Percentiles rank a stretch among this genome's conserved stretches.
Evolutionary conservation across 2,888 invertebrate genomes (phyloP).

Genomic region (Brassicogethes aeneus): DNA sequence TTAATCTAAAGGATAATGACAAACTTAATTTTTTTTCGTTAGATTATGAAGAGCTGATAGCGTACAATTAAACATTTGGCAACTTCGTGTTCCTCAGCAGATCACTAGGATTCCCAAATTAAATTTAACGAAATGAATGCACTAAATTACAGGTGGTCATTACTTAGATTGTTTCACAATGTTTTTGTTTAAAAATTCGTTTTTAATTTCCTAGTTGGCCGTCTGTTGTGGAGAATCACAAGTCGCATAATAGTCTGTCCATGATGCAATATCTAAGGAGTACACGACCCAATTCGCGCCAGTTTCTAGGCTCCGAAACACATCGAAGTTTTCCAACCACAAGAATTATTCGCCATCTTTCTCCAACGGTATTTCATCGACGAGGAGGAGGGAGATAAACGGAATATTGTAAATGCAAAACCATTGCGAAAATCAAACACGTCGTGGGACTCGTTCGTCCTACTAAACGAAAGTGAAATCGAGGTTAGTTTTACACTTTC

Average conservation of each 20-base stretch:
- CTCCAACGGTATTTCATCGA: conserved; percentile 5
- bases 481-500: conserved; percentile 44
- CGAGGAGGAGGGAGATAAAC: conserved; percentile 18
- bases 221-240: no score
- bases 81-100: no score
- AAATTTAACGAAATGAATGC: no score
- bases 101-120: no score
- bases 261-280: conserved; percentile 39
- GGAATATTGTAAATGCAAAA: conserved; percentile 17
- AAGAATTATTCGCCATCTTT: conserved; percentile 11
- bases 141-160: no score
- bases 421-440: conserved; percentile 30
- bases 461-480: conserved; percentile 46
- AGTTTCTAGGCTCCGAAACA: conserved; percentile 34
- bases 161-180: no score
- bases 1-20: no score
- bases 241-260: conserved; percentile 36
- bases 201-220: no score
- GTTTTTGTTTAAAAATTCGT: no score
- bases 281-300: conserved; percentile 40
- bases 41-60: no score
- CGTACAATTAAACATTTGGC: no score
- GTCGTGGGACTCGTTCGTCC: conserved; percentile 44
- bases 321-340: conserved; percentile 6
- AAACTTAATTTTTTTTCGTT: no score